Base-by-base conservation (phyloP, 2,888 invertebrate species). In the Cremastinae sp. region DNA sequence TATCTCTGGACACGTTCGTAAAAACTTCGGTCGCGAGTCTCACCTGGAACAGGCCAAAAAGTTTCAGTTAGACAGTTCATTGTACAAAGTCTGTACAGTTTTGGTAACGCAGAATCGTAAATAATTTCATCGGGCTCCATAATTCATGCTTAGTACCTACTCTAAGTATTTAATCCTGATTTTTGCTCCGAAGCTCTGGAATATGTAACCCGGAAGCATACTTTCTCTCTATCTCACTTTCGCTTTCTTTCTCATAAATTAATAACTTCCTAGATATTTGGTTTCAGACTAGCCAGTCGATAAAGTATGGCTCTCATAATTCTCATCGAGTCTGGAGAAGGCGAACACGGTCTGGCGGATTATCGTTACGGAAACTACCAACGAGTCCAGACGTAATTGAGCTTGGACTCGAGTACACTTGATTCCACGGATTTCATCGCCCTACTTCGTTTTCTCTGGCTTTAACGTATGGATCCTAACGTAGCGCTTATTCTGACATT, bases 271-370 rank as follows among this genome's bases (percentile, higher is more conserved):
- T 16, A 22, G 22, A 58, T 10, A 37, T 68, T 68, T 58, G 51
- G 49, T 62, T 62, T 43, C 35, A 51, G 64, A 45, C 59, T 37
- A 61, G 61, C 49, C 69, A 58, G 59, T 74, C 76, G 75, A 80
- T 78, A 79, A 77, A 47, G 61, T 47, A 77, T 66, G 77, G 55
- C 69, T 28, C 72, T 74, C 77, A 55, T 80, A 78, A 79, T 78
- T 80, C 59, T 55, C 45, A 37, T 20, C 12, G 22, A 53, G 55
- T 39, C 55, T 45, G 37, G 51, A 64, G 59, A 49, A 58, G 49
- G 69, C 59, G 64, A 74, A 64, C 62, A 35, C 28, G 7, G 69
- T 41, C 43, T 37, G 43, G 14, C 28, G 49, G 69, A 14, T 12
- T 14, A 56, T 64, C 49, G 12, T 16, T 35, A 58, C 58, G n/a